Evolutionary conservation across 2,797 vertebrate genomes (phyloP).

Genomic region (Gadopsis bispinosus): DNA sequence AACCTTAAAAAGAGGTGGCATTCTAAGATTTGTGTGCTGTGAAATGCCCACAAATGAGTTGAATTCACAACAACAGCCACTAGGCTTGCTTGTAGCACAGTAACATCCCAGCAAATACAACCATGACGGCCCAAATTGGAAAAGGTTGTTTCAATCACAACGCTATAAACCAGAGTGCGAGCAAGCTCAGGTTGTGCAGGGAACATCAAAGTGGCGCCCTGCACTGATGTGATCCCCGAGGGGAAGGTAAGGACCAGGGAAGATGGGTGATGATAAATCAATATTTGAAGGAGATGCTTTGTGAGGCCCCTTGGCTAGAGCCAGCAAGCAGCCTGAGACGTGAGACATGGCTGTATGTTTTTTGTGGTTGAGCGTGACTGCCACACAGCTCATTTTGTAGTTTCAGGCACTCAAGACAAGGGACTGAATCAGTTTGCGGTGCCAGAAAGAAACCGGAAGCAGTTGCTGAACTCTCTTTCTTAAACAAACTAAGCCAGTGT

Average conservation of each 20-base stretch:
- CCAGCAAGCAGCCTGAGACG: constrained; percentile 3
- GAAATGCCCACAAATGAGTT: not conserved
- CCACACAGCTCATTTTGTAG: constrained; percentile 12
- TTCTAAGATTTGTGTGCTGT: not conserved
- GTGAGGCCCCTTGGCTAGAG: constrained; percentile 4
- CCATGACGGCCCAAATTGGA: constrained; percentile 13
- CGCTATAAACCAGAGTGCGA: not conserved
- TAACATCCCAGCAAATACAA: not conserved
- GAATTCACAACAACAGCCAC: not conserved
- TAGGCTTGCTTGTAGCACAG: constrained; percentile 8
- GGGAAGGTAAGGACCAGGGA: constrained; percentile 27
- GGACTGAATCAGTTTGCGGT: not conserved
- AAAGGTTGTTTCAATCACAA: constrained; percentile 40
- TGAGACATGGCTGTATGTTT: constrained; percentile 26
- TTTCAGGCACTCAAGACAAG: constrained; percentile 8
- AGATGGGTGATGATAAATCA: constrained; percentile 46
- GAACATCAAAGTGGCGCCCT: constrained; percentile 40
- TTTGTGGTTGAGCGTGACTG: constrained; percentile 17
- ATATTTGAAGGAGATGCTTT: constrained; percentile 51
- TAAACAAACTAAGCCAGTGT: constrained; percentile 35
- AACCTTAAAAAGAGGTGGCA: not conserved
- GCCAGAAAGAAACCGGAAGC: constrained; percentile 1
- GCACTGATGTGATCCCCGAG: constrained; percentile 32
- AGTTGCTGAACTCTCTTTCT: constrained; percentile 1
- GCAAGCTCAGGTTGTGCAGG: constrained; percentile 14